Evolutionary conservation across 1,140 invertebrate species (phyloP), one percentile per base, ranked within the genome.

Genomic region (Reticulitermes speratus): DNA sequence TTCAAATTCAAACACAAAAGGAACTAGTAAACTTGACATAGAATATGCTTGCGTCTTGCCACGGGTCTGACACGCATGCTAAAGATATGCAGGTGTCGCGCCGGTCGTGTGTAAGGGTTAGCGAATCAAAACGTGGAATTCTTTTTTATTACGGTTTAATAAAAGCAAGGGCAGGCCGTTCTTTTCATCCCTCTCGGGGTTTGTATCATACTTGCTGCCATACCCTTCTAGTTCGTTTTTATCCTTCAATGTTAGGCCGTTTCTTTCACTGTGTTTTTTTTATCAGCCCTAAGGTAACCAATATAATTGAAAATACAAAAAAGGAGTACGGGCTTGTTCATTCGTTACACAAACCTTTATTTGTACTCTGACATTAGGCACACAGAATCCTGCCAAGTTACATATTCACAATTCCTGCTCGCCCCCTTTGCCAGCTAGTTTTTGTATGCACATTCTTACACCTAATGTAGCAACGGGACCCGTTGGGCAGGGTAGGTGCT

Each of bases 331-430:
- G 59, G 59, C 6, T n/a, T 25, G 16, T 30, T 75, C 65, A 12
- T 45, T 84, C 83, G 44, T 8, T 30, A 84, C 83, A 84, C 83
- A 84, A 84, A 84, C 83, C 83, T 84, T 84, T 84, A 84, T 84
- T 84, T 84, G 83, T 44, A 84, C 8, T 84, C 48, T 84, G 11
- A 84, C 83, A 52, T 84, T 84, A 84, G 11, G 83, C 48, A 84
- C 83, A 84, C 83, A 84, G 25, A 75, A 16, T 25, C 48, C 83
- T 84, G 83, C 44, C 83, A 84, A n/a, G n/a, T 84, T 84, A 84
- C 83, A 44, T 30, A 84, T 84, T 44, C 83, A 84, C n/a, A 9
- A 12, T 11, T 19, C 44, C n/a, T 25, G 3, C 83, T 25, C 83
- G n/a, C 65, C 65, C 65, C 25, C 9, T 6, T 30, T 30, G 25